phyloP scores from a whole-genome alignment of 2,888 invertebrate genomes.

The Sarcophaga rosellei region DNA sequence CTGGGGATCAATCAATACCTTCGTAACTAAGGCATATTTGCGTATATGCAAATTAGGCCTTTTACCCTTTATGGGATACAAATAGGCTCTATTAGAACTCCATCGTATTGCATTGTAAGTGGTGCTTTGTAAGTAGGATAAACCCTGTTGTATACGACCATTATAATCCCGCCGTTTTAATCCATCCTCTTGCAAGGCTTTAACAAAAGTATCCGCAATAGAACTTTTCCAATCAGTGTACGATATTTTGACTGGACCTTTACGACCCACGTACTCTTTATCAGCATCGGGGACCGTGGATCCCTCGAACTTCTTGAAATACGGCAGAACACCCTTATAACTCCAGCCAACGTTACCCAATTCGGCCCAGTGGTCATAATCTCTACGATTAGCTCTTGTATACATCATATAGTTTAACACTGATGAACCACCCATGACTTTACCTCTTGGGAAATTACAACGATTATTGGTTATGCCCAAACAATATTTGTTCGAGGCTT shows the following conservation, averaged over 20 bases:
- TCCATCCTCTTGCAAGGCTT: conserved; percentile 85
- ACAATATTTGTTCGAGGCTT: conserved; percentile 87
- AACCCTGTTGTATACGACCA: conserved; percentile 83
- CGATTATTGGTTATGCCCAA: conserved; percentile 87
- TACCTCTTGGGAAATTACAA: conserved; percentile 91
- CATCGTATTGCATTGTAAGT: conserved; percentile 83
- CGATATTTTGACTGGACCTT: conserved; percentile 83
- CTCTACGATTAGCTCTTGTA: conserved; percentile 86
- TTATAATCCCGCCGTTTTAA: conserved; percentile 86
- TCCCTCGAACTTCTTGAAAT: conserved; percentile 90
- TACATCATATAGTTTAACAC: conserved; percentile 92
- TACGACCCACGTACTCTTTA: conserved; percentile 80
- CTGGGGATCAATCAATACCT: conserved; percentile 82
- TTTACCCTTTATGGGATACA: conserved; percentile 82
- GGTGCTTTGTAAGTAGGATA: conserved; percentile 85
- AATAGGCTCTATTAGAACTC: conserved; percentile 84
- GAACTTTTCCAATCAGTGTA: conserved; percentile 83
- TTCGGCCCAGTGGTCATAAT: conserved; percentile 89
- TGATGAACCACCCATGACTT: conserved; percentile 91
- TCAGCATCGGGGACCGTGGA: conserved; percentile 83
- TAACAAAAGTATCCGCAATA: conserved; percentile 84
- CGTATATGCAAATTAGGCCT: conserved; percentile 84
- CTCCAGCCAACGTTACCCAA: conserved; percentile 89
- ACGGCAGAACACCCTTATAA: conserved; percentile 86
- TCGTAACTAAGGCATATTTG: conserved; percentile 83